Conservation (phyloP, 2,797 vertebrate species). For the Gastrophryne carolinensis region DNA sequence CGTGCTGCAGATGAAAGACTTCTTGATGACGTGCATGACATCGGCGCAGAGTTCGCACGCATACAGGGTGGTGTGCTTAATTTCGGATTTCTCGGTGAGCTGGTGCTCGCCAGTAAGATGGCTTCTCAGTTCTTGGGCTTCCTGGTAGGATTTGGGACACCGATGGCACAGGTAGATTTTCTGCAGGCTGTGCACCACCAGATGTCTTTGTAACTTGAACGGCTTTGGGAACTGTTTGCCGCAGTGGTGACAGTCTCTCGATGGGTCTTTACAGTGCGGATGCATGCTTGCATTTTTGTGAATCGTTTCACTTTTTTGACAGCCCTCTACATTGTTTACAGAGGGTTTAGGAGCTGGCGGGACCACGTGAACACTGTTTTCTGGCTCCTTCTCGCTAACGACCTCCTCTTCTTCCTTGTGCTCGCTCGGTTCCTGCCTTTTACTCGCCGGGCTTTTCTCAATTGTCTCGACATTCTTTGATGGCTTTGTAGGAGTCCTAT, state of each 20-base stretch:
- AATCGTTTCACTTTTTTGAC: conserved; percentile 69
- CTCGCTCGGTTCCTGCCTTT: conserved; percentile 63
- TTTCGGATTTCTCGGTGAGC: conserved; percentile 80
- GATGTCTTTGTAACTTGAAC: conserved; percentile 95
- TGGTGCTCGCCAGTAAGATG: conserved; percentile 84
- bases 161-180: conserved; percentile 92
- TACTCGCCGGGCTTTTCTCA: conserved; percentile 58
- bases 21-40: conserved; percentile 95
- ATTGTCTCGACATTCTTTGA: conserved; percentile 63
- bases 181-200: conserved; percentile 94
- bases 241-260: conserved; percentile 96
- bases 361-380: not conserved
- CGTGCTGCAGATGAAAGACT: conserved; percentile 96
- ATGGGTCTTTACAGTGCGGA: conserved; percentile 93
- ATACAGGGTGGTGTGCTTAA: conserved; percentile 91
- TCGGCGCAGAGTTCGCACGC: conserved; percentile 95
- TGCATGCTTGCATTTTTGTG: conserved; percentile 81
- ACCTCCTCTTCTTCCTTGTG: conserved; percentile 57
- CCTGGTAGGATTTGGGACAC: conserved; percentile 89
- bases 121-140: conserved; percentile 83
- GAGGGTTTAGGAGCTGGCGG: conserved; percentile 5
- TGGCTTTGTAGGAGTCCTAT: conserved; percentile 72
- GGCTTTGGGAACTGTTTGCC: conserved; percentile 98
- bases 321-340: conserved; percentile 61
- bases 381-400: conserved; percentile 39